Conservation (phyloP, 2,797 vertebrate species). For the Cynodonichthys magdalenae region DNA sequence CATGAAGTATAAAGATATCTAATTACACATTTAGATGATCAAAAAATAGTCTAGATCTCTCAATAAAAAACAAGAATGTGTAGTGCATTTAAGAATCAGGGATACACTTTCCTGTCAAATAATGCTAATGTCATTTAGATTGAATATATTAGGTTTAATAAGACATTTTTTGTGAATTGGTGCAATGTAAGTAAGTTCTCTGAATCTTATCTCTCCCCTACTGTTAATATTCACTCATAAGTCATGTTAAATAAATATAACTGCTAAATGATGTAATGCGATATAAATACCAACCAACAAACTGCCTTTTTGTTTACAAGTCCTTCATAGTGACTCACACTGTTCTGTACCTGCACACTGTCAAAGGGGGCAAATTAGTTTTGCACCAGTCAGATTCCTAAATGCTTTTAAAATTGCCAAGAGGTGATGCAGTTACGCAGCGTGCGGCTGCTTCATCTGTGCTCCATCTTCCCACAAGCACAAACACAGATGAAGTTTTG, state of each 20-base stretch:
- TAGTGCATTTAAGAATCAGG: too few species aligned
- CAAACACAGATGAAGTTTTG: slow-evolving; percentile 67
- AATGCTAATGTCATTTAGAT: not conserved
- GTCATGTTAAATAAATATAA: slow-evolving; percentile 2
- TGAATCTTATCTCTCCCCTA: not conserved
- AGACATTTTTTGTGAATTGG: not conserved
- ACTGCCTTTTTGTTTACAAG: slow-evolving; percentile 9
- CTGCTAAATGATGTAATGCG: slow-evolving; percentile 6
- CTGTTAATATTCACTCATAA: not conserved
- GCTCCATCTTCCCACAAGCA: slow-evolving; percentile 70
- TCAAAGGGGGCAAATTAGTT: slow-evolving; percentile 38
- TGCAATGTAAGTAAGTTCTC: not conserved
- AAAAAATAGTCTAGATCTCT: too few species aligned
- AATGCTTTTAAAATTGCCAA: slow-evolving; percentile 44
- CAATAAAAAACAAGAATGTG: too few species aligned
- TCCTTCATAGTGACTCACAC: slow-evolving; percentile 11
- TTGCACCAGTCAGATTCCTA: slow-evolving; percentile 36
- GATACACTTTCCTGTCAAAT: too few species aligned
- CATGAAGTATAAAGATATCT: too few species aligned
- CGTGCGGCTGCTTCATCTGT: slow-evolving; percentile 66
- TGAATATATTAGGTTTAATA: not conserved
- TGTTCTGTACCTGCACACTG: slow-evolving; percentile 16
- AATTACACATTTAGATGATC: too few species aligned
- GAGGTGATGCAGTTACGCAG: slow-evolving; percentile 67
- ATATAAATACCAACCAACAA: slow-evolving; percentile 6